A percentile compares a stretch with the other conserved stretches of the same genome.
Evolutionary conservation across 2,113 vertebrate genomes (phyloP).

Genomic region (Accipiter cooperii): DNA sequence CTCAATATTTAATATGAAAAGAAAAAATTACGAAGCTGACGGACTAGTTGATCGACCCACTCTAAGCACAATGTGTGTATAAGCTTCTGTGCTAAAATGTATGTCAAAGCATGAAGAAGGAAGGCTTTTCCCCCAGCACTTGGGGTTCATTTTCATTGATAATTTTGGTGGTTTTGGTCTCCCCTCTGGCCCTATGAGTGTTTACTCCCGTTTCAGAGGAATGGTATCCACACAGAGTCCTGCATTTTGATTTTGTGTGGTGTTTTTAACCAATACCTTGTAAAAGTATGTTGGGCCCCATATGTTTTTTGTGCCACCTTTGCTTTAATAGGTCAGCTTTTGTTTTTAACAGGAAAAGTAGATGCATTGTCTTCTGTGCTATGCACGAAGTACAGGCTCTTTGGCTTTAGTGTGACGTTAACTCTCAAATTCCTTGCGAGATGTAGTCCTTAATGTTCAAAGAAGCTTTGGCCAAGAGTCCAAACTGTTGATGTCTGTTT

Average conservation of each 20-base stretch:
- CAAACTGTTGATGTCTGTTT: background rate
- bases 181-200: background rate
- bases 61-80: background rate
- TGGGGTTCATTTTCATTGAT: background rate
- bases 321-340: background rate
- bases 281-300: background rate
- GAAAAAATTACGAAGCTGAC: background rate
- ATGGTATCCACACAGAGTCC: background rate
- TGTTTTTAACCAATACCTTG: background rate
- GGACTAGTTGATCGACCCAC: background rate
- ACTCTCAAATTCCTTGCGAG: background rate
- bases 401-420: background rate
- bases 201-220: background rate
- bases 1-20: background rate
- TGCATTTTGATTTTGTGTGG: background rate
- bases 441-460: background rate
- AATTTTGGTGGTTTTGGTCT: background rate
- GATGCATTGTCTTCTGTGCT: background rate
- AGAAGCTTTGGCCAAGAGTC: background rate
- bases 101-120: background rate
- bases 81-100: background rate
- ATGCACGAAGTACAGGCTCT: background rate
- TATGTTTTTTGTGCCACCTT: background rate
- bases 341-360: background rate
- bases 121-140: background rate